These are phyloP conservation scores for Cepaea nemoralis DNA, from an alignment of 1,140 invertebrate genomes.

Conservation along the genomic window DNA sequence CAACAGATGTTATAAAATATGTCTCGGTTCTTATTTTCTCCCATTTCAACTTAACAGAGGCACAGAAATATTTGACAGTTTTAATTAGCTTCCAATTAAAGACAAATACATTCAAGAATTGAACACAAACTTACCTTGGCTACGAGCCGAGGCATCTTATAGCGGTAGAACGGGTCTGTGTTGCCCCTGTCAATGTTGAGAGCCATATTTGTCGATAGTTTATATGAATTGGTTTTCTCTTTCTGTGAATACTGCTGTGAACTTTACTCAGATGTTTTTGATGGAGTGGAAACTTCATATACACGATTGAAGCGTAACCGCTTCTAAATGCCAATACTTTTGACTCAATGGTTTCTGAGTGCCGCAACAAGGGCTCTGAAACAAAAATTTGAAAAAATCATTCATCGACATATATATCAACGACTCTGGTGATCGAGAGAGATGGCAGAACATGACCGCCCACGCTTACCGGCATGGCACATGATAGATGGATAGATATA, in stretches of 20 bases:
- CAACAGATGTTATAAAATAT: too few species aligned
- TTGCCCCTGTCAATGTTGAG: conserved; percentile 90
- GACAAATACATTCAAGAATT: background rate
- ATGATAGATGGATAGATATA: too few species aligned
- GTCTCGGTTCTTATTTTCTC: too few species aligned
- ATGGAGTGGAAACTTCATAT: conserved; percentile 70
- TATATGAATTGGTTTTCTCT: conserved; percentile 57
- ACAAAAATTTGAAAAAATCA: background rate
- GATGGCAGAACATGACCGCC: too few species aligned
- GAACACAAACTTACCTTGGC: conserved; percentile 80
- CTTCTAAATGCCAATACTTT: conserved; percentile 52
- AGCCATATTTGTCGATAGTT: conserved; percentile 61
- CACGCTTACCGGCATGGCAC: too few species aligned
- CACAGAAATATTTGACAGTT: too few species aligned
- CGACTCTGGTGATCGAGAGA: too few species aligned
- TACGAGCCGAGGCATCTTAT: conserved; percentile 98
- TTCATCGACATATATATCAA: too few species aligned
- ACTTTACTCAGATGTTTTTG: conserved; percentile 57
- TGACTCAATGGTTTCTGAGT: conserved; percentile 61
- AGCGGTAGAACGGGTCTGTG: conserved; percentile 98
- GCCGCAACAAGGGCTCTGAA: conserved; percentile 60
- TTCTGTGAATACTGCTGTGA: conserved; percentile 62
- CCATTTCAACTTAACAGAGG: too few species aligned
- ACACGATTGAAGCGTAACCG: conserved; percentile 61
- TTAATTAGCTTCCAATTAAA: too few species aligned